Percentiles rank a stretch among this genome's conserved stretches.
Conservation (phyloP, 1,140 invertebrate genomes). For the Capitella teleta region DNA sequence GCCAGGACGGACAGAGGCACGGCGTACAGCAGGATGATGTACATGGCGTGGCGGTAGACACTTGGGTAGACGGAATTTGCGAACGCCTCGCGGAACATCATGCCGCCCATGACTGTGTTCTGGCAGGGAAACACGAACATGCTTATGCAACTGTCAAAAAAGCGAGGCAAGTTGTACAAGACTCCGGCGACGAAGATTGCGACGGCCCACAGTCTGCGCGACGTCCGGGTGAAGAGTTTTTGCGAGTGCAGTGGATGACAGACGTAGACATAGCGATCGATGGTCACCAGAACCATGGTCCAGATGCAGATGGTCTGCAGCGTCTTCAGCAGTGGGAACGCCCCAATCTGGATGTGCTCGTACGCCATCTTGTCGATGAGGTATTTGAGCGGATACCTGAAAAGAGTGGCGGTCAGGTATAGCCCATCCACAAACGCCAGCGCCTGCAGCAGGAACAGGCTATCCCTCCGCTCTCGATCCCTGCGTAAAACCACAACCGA, state of each 20-base stretch:
- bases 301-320: too few relatives aligned
- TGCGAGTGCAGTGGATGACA: background rate
- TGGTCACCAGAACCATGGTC: too few relatives aligned
- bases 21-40: conserved; percentile 5
- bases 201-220: background rate
- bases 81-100: conserved; percentile 8
- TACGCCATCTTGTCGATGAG: conserved; percentile 2
- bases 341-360: conserved; percentile 2
- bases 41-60: conserved; percentile 7
- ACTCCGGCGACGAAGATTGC: background rate
- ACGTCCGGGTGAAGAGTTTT: background rate
- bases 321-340: conserved; percentile 10
- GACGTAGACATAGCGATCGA: conserved; percentile 8
- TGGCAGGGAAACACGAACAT: background rate
- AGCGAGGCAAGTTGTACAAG: conserved; percentile 9
- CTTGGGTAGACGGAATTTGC: conserved; percentile 4
- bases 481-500: conserved; percentile 6
- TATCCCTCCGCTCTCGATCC: conserved; percentile 4
- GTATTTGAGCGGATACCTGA: conserved; percentile 8
- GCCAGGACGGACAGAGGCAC: background rate
- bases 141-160: conserved; percentile 9
- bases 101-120: background rate
- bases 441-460: conserved; percentile 8
- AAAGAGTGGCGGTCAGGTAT: conserved; percentile 5
- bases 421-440: conserved; percentile 8